Evolutionary conservation across 1,140 invertebrate genomes (phyloP).

Genomic region (Pseudomyrmex flavicornis): DNA sequence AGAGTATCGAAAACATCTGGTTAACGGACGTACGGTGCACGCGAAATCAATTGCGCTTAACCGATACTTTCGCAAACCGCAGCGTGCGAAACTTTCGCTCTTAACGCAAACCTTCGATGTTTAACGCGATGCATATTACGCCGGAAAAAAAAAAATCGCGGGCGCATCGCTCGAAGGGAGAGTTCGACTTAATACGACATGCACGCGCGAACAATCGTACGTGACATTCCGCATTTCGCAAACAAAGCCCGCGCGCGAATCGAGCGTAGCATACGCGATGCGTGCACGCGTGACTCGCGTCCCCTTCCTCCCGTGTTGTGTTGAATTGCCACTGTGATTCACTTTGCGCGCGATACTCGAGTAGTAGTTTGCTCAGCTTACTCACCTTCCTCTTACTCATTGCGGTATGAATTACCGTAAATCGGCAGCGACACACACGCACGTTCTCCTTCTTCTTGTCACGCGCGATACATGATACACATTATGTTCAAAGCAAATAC

Average conservation of each 20-base stretch:
- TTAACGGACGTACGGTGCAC: not conserved
- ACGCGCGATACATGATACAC: not conserved
- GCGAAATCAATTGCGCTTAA: conserved; percentile 21
- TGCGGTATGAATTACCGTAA: conserved; percentile 35
- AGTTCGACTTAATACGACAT: conserved; percentile 45
- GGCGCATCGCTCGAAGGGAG: conserved; percentile 39
- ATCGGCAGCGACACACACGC: conserved; percentile 32
- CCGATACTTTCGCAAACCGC: conserved; percentile 32
- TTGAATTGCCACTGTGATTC: conserved; percentile 58
- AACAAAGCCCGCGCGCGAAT: conserved; percentile 57
- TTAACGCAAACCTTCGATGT: not conserved
- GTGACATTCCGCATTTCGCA: conserved; percentile 60
- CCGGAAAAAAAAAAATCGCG: conserved; percentile 51
- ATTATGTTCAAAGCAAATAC: not conserved
- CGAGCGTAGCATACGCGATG: conserved; percentile 56
- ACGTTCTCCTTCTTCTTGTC: not conserved
- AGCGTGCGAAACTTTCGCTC: conserved; percentile 61
- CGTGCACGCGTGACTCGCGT: conserved; percentile 40
- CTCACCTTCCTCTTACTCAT: conserved; percentile 65
- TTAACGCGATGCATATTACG: not conserved
- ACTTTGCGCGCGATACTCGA: conserved; percentile 48
- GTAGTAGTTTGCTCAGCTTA: conserved; percentile 41
- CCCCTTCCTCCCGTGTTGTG: conserved; percentile 5
- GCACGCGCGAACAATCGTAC: conserved; percentile 47
- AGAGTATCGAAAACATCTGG: no score